These are phyloP conservation scores for Brachyalestes nurse DNA, from an alignment of 2,797 vertebrate genomes.

Conservation along the genomic window DNA sequence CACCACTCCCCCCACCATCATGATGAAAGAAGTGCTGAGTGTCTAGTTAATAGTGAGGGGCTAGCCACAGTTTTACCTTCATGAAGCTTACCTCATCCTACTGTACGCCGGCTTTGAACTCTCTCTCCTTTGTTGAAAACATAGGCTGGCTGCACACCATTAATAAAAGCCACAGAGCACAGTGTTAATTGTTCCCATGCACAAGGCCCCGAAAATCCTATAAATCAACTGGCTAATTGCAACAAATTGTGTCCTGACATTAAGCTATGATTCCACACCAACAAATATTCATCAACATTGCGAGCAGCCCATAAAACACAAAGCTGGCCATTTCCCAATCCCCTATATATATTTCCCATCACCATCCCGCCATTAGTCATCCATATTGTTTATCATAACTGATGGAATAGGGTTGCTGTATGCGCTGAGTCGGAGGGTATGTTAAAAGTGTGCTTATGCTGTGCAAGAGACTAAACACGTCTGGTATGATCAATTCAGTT, in stretches of 20 bases:
- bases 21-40: constrained; percentile 16
- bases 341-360: constrained; percentile 73
- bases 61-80: constrained; percentile 32
- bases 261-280: constrained; percentile 83
- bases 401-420: constrained; percentile 57
- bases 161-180: constrained; percentile 78
- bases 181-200: constrained; percentile 81
- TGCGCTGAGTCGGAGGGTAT: constrained; percentile 32
- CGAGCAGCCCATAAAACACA: constrained; percentile 77
- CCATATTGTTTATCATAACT: constrained; percentile 75
- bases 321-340: constrained; percentile 72
- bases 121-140: constrained; percentile 69
- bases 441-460: constrained; percentile 46
- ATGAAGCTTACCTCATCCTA: constrained; percentile 22
- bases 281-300: constrained; percentile 84
- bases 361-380: constrained; percentile 76
- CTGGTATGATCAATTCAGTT: constrained; percentile 26
- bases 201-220: constrained; percentile 73
- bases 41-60: constrained; percentile 11
- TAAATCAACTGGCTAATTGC: constrained; percentile 83
- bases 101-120: constrained; percentile 60
- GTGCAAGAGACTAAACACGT: constrained; percentile 30
- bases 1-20: background rate
- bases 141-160: constrained; percentile 74
- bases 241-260: constrained; percentile 84